Evolutionary conservation across 2,113 vertebrate genomes (phyloP), one percentile per base, ranked within the genome.

Genomic region (Coryphaenoides rupestris): DNA sequence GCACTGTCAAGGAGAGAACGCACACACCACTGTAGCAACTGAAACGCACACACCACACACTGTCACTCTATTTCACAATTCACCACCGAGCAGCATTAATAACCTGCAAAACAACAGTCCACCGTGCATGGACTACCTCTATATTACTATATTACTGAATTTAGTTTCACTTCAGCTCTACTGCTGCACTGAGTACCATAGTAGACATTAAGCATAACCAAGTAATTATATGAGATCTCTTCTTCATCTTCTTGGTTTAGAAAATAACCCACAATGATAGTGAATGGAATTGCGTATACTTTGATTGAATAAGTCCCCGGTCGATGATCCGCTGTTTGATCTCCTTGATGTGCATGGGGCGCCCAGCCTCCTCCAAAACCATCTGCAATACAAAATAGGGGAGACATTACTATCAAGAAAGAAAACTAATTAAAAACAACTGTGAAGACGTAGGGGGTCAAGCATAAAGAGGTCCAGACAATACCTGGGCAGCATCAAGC

Each of bases 331-430:
- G 86, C 60, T 93, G 90, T 69, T 93, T 93, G 49, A 93, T 93
- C 72, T 93, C 92, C 66, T 92, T 93, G 70, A 93, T 93, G 82
- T 93, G 91, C 90, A 93, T 90, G 15, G 92, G 91, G 10, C 89
- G 84, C 19, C 91, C 90, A 1, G 89, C 89, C 62, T 92, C 92
- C 66, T 93, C 91, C 57, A 93, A 79, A 12, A 93, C 90, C 28
- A 92, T 92, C 92, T 93, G 53, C 19, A 52, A 21, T 62, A 33
- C 56, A 55, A 45, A 19, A 45, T 49, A 58, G 12, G 40, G 40
- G 19, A 40, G 4, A 10, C 26, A 59, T 58, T 19, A n/a, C 1
- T 9, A 49, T 12, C 52, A 15, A 16, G 0, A 4, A 47, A 4
- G 0, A 24, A 65, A 69, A 2, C 40, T 22, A 21, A 12, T 19